Evolutionary conservation across 2,797 vertebrate genomes (phyloP), one percentile per base, ranked within the genome.

Genomic region (Ctenopoma kingsleyae): DNA sequence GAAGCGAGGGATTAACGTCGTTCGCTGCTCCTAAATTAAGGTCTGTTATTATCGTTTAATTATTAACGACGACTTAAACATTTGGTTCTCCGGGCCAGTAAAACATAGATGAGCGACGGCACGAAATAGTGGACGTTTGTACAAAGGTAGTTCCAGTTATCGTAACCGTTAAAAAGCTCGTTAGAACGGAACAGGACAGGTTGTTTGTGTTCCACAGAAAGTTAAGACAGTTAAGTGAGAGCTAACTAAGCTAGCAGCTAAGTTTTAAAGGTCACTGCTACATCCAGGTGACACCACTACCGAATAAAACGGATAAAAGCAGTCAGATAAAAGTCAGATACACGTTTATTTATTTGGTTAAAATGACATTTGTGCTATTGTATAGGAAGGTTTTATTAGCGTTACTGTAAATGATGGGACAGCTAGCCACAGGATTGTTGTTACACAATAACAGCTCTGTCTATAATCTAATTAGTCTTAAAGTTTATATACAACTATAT

Each of bases 191-290:
- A 5, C 25, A 12, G 27, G 36, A 13, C 36, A 8, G 16, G 54
- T 68, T 85, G 84, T 86, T 85, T 80, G 67, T 50, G 49, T 76
- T 36, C 17, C 50, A 23, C 11, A 66, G 47, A 64, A 8, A 57
- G 47, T 40, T 4, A 50, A 52, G 47, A 23, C 25, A 10, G 7
- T 2, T 12, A 17, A 16, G 8, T 19, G 35, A n/a, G 2, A 1
- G 3, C 47, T 8, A 15, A 12, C 11, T 6, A 20, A 13, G 2
- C 41, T 43, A 43, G 41, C 16, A 8, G 1, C 41, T 5, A 44
- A 4, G 62, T 32, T 23, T 49, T 43, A 70, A 44, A 80, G 64
- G 61, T 44, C 30, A 46, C 6, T 4, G 19, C 35, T 17, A 9
- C 10, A 15, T 0, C 19, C 30, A 3, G 3, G 0, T 12, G 2